Evolutionary conservation across 1,140 invertebrate genomes (phyloP).

Genomic region (Drosophila punjabiensis): DNA sequence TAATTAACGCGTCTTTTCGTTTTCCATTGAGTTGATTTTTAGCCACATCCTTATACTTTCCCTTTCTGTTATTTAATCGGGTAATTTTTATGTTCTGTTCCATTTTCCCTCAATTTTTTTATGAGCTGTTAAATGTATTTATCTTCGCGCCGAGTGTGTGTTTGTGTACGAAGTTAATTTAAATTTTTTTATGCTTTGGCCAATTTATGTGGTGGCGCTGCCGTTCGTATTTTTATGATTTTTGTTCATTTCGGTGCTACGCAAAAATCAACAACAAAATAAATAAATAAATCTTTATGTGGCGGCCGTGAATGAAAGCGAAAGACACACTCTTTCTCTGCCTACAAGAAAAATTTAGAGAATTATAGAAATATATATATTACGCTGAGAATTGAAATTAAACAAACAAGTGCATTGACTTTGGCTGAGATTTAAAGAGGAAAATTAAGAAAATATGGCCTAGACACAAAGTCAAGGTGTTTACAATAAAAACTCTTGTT

Average conservation of each 20-base stretch:
- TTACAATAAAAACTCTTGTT: conserved; percentile 21
- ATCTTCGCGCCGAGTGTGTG: conserved; percentile 11
- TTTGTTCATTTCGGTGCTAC: conserved; percentile 38
- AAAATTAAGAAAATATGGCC: conserved; percentile 5
- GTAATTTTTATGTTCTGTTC: conserved; percentile 45
- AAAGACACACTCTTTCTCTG: conserved; percentile 24
- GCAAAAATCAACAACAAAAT: conserved; percentile 41
- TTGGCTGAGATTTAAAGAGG: not conserved
- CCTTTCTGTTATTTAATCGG: conserved; percentile 46
- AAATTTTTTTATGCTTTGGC: conserved; percentile 52
- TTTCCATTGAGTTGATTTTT: conserved; percentile 60
- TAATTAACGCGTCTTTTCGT: conserved; percentile 63
- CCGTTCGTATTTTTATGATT: conserved; percentile 62
- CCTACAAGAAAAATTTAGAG: not conserved
- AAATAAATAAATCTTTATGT: conserved; percentile 42
- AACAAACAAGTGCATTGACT: conserved; percentile 70
- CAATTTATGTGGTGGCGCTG: conserved; percentile 43
- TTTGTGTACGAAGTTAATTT: conserved; percentile 46
- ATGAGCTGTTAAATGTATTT: conserved; percentile 68
- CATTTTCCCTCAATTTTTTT: conserved; percentile 36
- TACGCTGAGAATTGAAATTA: conserved; percentile 2
- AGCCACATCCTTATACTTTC: not conserved
- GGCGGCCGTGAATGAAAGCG: conserved; percentile 64
- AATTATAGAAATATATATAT: not conserved
- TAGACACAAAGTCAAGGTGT: conserved; percentile 68